These are phyloP conservation scores for Ceriagrion tenellum DNA, from an alignment of 2,888 invertebrate species.

Conservation along the genomic window DNA sequence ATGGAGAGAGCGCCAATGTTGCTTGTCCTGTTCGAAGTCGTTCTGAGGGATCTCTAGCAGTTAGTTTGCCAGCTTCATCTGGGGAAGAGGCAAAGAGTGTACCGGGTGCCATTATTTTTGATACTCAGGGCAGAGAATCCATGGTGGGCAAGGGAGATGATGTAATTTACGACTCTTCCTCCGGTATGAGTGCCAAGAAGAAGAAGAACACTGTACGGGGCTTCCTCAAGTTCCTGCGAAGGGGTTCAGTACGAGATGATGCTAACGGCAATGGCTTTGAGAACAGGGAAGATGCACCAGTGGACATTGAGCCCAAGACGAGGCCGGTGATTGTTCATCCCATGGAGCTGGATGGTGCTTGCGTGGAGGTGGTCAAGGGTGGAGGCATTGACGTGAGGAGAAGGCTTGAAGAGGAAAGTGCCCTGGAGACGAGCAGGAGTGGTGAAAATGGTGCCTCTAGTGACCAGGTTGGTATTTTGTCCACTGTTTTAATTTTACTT, in stretches of 20 bases:
- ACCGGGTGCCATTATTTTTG: neutral
- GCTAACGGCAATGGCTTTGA: neutral
- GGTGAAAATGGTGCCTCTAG: neutral
- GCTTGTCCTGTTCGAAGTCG: slow-evolving; percentile 38
- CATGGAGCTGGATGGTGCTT: slow-evolving; percentile 89
- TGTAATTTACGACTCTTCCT: slow-evolving; percentile 6
- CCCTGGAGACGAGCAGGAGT: slow-evolving; percentile 70
- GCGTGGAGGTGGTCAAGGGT: slow-evolving; percentile 85
- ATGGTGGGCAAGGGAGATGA: neutral
- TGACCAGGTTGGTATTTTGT: slow-evolving; percentile 14
- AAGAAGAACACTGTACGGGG: slow-evolving; percentile 47
- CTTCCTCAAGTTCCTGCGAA: slow-evolving; percentile 46
- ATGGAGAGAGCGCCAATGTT: neutral
- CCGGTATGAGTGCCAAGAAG: slow-evolving; percentile 26
- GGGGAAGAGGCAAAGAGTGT: neutral
- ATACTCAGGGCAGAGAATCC: neutral
- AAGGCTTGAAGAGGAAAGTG: slow-evolving; percentile 73
- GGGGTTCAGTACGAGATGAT: slow-evolving; percentile 42
- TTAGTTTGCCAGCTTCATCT: neutral
- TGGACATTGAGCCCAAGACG: slow-evolving; percentile 69
- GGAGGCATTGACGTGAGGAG: slow-evolving; percentile 63
- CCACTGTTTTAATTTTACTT: neutral
- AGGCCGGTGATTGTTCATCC: slow-evolving; percentile 93
- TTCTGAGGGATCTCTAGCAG: slow-evolving; percentile 45
- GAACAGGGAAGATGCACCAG: slow-evolving; percentile 37